Evolutionary conservation across 2,888 invertebrate species (phyloP).

Genomic region (Linhomoeus sp.): DNA sequence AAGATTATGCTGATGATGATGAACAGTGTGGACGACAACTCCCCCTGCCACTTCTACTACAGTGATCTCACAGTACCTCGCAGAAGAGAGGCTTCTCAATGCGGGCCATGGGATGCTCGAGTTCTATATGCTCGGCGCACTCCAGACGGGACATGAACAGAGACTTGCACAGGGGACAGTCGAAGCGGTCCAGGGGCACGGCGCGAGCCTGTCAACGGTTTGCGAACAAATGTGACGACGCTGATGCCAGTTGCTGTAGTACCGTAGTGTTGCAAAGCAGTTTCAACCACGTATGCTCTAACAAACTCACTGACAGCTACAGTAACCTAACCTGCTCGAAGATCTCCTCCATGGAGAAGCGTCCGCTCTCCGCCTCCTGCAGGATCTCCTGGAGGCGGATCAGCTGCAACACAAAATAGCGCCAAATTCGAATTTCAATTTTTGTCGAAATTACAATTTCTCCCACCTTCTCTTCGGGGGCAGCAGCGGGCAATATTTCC

Average conservation of each 20-base stretch:
- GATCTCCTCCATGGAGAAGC: slow-evolving; percentile 10
- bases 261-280: no score
- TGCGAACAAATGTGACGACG: no score
- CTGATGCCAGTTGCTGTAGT: no score
- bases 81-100: slow-evolving; percentile 17
- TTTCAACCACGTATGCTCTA: no score
- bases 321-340: no score
- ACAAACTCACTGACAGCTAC: no score
- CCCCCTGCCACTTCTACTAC: no score
- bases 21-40: no score
- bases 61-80: slow-evolving; percentile 12
- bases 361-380: slow-evolving; percentile 9
- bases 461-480: slow-evolving; percentile 16
- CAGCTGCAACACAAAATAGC: slow-evolving; percentile 9
- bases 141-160: slow-evolving; percentile 18
- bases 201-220: no score
- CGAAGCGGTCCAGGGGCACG: slow-evolving; percentile 20
- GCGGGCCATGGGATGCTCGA: slow-evolving; percentile 14
- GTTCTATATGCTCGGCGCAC: slow-evolving; percentile 14
- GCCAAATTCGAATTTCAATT: no score
- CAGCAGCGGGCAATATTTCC: slow-evolving; percentile 16
- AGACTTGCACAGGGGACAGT: slow-evolving; percentile 22
- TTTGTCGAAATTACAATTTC: no score
- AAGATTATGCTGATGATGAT: no score
- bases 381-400: slow-evolving; percentile 13